Evolutionary conservation across 2,797 vertebrate species (phyloP).

Genomic region (Rallus crepitans): DNA sequence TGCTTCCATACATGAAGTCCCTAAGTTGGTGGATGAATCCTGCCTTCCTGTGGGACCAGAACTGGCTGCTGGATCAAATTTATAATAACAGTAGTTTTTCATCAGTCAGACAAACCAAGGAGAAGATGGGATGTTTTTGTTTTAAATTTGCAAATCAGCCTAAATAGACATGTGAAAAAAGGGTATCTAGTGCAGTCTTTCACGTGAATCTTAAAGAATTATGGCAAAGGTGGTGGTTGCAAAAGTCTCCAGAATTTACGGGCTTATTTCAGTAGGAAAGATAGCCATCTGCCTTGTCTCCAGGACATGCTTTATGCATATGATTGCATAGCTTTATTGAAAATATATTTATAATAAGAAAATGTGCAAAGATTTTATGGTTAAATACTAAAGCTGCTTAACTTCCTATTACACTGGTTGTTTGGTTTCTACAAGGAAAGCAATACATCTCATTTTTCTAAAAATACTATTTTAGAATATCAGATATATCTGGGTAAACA

Average conservation of each 20-base stretch:
- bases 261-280: neutral
- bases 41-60: neutral
- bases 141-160: neutral
- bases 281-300: neutral
- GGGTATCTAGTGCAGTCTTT: neutral
- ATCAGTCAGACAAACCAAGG: neutral
- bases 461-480: neutral
- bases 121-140: neutral
- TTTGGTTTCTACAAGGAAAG: neutral
- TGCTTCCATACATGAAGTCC: neutral
- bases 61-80: neutral
- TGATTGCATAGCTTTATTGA: neutral
- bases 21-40: neutral
- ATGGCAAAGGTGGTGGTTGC: neutral
- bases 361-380: neutral
- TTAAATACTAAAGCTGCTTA: neutral
- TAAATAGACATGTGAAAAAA: neutral
- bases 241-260: neutral
- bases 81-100: neutral
- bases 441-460: neutral
- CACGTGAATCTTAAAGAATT: neutral
- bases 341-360: neutral
- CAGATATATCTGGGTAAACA: neutral
- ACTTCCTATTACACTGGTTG: neutral
- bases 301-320: neutral